Evolutionary conservation across 1,140 invertebrate genomes (phyloP).

Genomic region (Amphibalanus amphitrite): DNA sequence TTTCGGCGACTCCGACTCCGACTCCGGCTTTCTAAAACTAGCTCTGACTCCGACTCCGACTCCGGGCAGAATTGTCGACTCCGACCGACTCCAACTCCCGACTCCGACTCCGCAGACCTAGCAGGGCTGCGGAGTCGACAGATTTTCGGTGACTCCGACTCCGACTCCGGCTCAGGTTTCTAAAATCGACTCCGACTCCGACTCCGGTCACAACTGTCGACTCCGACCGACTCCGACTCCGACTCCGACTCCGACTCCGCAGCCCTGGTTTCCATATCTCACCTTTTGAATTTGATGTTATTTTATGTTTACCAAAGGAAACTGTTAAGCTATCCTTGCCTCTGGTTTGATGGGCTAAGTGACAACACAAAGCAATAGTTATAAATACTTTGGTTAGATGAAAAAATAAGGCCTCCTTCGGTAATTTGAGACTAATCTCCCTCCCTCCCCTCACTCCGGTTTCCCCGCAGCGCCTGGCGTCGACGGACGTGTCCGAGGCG

Average conservation of each 20-base stretch:
- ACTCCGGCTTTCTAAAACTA: not conserved
- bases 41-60: too few relatives aligned
- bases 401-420: not conserved
- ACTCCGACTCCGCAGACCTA: too few relatives aligned
- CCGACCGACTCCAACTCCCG: too few relatives aligned
- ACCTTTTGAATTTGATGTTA: not conserved
- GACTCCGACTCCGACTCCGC: not conserved
- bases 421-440: not conserved
- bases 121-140: not conserved
- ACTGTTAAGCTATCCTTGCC: too few relatives aligned
- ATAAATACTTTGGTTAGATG: not conserved
- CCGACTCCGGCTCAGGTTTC: not conserved
- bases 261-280: not conserved
- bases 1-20: not conserved
- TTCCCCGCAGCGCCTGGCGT: not conserved
- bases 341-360: too few relatives aligned
- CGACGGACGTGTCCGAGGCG: not conserved
- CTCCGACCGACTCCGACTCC: too few relatives aligned
- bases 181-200: not conserved
- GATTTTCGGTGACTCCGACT: not conserved
- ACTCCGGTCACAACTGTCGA: not conserved
- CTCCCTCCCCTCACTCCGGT: not conserved
- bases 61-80: too few relatives aligned
- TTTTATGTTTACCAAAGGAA: not conserved
- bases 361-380: too few relatives aligned